Evolutionary conservation across 2,888 invertebrate species (phyloP), one percentile per base, ranked within the genome.

Genomic region (Uloborus plumipes): DNA sequence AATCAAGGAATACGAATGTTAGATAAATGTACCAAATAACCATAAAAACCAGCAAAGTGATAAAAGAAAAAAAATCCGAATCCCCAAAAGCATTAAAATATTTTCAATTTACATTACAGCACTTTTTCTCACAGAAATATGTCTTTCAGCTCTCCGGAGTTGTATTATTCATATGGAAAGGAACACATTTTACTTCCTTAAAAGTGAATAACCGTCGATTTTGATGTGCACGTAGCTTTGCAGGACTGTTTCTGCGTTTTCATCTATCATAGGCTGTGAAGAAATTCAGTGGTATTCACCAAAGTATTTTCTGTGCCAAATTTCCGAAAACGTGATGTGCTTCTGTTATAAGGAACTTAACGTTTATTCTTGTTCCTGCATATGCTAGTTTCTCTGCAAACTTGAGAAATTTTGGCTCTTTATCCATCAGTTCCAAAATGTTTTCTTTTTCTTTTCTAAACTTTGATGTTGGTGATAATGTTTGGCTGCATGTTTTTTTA

Each of bases 81-180:
- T 39, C 39, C 39, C 39, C 39, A 47, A 58, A 55, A 58, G 20
- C 51, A 20, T 55, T 16, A 71, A 71, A 59, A 61, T 26, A 61
- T 61, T 31, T 58, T 50, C 50, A 71, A 61, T 47, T 50, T 50
- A 47, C n/a, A 58, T 71, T 71, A 71, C 47, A 31, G 50, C 71
- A 50, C n/a, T 70, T 20, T 58, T 49, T 59, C 47, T 15, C 22
- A 4, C 18, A 61, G 39, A 59, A 26, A 22, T 61, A 61, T 59
- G 20, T 16, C 50, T 61, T 7, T 50, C 18, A 18, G 72, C 18
- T 15, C 16, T 16, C 20, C 1, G n/a, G 53, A 62, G 31, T 49
- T 75, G 66, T 66, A 75, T 75, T 75, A 66, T 66, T 75, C 75
- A 66, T 67, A 58, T 47, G 47, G 65, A 18, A 65, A 66, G 39